Evolutionary conservation across 1,140 invertebrate species (phyloP).

Genomic region (Himalopsyche phryganea): DNA sequence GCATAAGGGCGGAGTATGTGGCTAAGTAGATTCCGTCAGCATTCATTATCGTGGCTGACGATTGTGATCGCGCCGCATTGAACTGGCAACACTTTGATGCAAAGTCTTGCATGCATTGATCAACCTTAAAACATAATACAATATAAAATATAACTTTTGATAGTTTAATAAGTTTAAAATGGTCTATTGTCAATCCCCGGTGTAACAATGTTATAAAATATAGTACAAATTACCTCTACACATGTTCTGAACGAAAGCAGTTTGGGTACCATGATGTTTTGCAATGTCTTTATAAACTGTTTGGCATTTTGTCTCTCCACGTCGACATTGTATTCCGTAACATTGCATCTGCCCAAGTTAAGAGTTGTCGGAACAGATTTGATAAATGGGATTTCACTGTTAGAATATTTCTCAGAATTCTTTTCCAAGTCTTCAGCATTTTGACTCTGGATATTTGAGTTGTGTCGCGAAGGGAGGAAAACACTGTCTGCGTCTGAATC

Average conservation of each 20-base stretch:
- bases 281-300: conserved; percentile 70
- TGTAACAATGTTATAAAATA: too few relatives aligned
- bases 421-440: conserved; percentile 13
- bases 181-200: too few relatives aligned
- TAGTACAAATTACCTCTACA: conserved; percentile 63
- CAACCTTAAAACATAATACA: conserved; percentile 57
- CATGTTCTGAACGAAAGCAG: conserved; percentile 68
- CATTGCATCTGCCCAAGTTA: conserved; percentile 49
- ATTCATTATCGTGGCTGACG: conserved; percentile 79
- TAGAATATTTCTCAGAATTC: conserved; percentile 10
- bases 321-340: conserved; percentile 67
- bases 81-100: conserved; percentile 89
- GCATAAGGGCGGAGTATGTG: conserved; percentile 76
- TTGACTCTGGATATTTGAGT: conserved; percentile 22
- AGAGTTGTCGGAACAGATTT: conserved; percentile 46
- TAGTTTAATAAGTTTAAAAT: too few relatives aligned
- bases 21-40: conserved; percentile 92
- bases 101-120: conserved; percentile 87
- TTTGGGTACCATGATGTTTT: conserved; percentile 66
- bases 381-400: conserved; percentile 35
- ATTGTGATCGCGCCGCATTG: conserved; percentile 58
- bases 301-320: conserved; percentile 75
- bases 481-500: conserved; percentile 52
- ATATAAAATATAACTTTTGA: too few relatives aligned
- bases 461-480: conserved; percentile 45